Conservation (phyloP, 2,797 vertebrate species). For the Chiroxiphia lanceolata region DNA sequence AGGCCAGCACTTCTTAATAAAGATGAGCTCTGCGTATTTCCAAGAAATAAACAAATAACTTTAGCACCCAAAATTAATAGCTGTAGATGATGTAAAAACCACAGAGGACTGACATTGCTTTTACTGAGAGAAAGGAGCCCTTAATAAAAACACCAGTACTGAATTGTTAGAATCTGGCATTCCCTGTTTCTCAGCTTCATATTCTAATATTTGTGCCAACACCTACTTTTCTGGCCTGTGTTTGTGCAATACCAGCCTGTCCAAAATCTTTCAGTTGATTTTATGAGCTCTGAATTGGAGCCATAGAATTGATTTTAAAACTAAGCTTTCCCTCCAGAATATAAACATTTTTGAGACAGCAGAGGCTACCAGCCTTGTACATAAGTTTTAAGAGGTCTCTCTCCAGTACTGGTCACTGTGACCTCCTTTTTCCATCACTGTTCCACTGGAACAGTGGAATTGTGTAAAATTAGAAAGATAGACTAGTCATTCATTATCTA, state of each 20-base stretch:
- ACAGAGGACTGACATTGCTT: not conserved
- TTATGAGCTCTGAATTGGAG: not conserved
- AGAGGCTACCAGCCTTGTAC: not conserved
- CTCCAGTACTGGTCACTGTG: not conserved
- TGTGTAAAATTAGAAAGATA: not conserved
- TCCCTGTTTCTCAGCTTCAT: not conserved
- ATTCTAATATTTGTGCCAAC: not conserved
- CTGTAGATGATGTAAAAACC: not conserved
- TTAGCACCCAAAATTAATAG: not conserved
- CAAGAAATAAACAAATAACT: not conserved
- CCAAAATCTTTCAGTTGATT: not conserved
- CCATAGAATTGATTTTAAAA: not conserved
- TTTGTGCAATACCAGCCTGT: not conserved
- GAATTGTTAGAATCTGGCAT: not conserved
- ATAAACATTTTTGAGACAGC: not conserved
- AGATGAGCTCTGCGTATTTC: not conserved
- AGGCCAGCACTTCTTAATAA: not conserved
- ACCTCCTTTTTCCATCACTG: not conserved
- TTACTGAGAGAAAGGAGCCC: not conserved
- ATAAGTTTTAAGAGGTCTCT: not conserved
- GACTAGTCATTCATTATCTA: not conserved
- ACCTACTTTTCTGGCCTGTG: not conserved
- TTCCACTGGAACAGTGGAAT: not conserved
- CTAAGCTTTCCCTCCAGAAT: not conserved
- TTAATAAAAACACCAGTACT: not conserved